Percentiles rank a stretch among this genome's conserved stretches.
Evolutionary conservation across 2,888 invertebrate species (phyloP).

Genomic region (Eilema depressum): DNA sequence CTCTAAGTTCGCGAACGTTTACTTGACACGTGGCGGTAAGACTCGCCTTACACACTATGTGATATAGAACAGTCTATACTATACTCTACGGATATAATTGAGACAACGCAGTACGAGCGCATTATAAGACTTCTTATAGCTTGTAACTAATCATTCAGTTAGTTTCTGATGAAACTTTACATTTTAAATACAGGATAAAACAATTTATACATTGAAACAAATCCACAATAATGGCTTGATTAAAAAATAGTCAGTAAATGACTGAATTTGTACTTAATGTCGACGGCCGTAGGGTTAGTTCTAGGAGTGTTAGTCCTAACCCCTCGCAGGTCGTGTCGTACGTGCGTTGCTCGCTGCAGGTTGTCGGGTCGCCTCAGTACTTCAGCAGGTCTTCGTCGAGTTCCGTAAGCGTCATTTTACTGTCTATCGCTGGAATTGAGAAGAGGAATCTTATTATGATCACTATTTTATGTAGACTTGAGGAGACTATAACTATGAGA

Average conservation of each 20-base stretch:
- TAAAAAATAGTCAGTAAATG: neutral
- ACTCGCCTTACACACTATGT: constrained; percentile 41
- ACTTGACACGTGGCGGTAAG: constrained; percentile 16
- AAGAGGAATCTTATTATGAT: neutral
- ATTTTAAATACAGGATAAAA: neutral
- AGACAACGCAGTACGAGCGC: constrained; percentile 17
- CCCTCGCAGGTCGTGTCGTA: neutral
- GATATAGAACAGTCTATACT: constrained; percentile 22
- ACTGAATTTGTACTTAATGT: constrained; percentile 14
- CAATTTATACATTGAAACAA: constrained; percentile 3
- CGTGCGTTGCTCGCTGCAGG: neutral
- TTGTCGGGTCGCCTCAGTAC: constrained; percentile 64
- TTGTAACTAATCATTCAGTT: neutral
- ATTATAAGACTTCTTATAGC: neutral
- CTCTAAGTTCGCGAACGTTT: constrained; percentile 13
- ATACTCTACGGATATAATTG: constrained; percentile 19
- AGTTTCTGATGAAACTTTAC: neutral
- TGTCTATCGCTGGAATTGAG: constrained; percentile 79
- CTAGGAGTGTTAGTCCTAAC: neutral
- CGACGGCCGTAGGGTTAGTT: neutral
- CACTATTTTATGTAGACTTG: neutral
- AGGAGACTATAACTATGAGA: neutral
- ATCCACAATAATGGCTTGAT: neutral
- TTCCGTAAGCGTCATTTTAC: constrained; percentile 81
- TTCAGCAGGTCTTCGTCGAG: constrained; percentile 78